Percentiles rank a stretch among this genome's conserved stretches.
These are phyloP conservation scores for Nanger granti DNA, from an alignment of 2,113 vertebrate species.

Conservation along the genomic window DNA sequence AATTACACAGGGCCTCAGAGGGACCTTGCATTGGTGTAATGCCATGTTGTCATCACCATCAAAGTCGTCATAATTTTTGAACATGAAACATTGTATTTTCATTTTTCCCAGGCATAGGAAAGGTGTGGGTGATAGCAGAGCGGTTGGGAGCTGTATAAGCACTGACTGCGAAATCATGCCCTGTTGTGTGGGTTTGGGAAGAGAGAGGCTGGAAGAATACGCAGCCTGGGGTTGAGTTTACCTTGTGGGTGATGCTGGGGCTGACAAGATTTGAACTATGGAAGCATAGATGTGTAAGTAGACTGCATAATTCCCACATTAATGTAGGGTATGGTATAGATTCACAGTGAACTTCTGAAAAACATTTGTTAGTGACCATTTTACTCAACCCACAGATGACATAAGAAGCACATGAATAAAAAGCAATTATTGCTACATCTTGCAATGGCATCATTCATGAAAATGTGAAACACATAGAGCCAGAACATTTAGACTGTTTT, in stretches of 20 bases:
- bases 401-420: background rate
- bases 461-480: background rate
- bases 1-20: background rate
- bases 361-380: background rate
- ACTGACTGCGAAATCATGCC: background rate
- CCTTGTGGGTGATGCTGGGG: background rate
- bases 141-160: background rate
- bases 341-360: background rate
- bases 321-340: background rate
- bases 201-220: background rate
- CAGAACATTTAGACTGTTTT: background rate
- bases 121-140: no score
- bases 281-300: background rate
- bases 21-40: background rate
- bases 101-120: background rate
- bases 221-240: background rate
- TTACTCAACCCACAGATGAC: background rate
- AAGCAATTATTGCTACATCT: background rate
- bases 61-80: conserved; percentile 1
- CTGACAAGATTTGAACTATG: background rate
- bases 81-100: background rate
- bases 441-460: background rate
- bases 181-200: background rate
- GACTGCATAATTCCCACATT: background rate
- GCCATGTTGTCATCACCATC: background rate